Percentiles rank a stretch among this genome's conserved stretches.
phyloP scores from a whole-genome alignment of 2,113 vertebrate genomes.

The Brachypteracias leptosomus region DNA sequence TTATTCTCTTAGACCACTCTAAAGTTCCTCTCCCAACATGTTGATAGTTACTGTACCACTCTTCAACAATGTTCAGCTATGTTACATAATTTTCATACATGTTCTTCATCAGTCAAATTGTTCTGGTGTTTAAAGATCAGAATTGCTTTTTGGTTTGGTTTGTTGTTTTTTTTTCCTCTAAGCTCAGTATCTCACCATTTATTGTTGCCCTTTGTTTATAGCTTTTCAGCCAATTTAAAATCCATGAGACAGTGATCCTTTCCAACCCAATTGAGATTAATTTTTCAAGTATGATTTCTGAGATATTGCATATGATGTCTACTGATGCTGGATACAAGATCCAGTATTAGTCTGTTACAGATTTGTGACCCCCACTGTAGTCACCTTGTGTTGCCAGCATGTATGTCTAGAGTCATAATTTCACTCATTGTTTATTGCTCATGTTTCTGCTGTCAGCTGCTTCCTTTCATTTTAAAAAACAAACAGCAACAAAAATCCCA shows the following conservation, averaged over 20 bases:
- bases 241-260: not conserved
- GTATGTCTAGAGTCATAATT: not conserved
- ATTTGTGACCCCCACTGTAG: not conserved
- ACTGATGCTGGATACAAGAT: not conserved
- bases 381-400: not conserved
- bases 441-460: not conserved
- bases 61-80: not conserved
- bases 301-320: not conserved
- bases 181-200: not conserved
- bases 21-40: not conserved
- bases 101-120: not conserved
- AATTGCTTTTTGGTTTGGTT: not conserved
- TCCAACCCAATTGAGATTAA: not conserved
- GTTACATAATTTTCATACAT: not conserved
- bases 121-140: not conserved
- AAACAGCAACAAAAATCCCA: not conserved
- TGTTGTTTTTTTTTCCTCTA: not conserved
- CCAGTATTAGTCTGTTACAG: not conserved
- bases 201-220: not conserved
- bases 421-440: not conserved
- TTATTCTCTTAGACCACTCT: not conserved
- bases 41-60: accelerated
- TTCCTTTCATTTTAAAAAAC: not conserved
- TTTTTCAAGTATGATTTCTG: not conserved
- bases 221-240: constrained; percentile 6